phyloP scores from a whole-genome alignment of 2,888 invertebrate genomes.

The Microdon myrmicae region DNA sequence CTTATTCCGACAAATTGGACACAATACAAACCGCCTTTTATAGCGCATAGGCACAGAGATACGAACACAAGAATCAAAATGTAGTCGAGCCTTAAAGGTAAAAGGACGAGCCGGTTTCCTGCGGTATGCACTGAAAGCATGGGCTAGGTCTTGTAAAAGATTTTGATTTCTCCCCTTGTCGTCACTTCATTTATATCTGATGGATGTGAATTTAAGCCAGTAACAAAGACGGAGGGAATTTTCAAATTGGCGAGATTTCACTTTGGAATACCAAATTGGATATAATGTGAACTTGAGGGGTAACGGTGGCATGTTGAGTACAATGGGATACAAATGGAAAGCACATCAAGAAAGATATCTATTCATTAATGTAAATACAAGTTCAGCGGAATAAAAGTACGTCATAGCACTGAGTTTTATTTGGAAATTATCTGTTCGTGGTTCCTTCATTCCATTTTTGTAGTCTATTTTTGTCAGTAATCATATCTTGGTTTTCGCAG shows the following conservation, averaged over 20 bases:
- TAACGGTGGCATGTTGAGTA: conserved; percentile 13
- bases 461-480: too few relatives aligned
- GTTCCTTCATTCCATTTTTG: too few relatives aligned
- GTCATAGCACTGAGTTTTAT: conserved; percentile 23
- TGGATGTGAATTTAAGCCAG: conserved; percentile 21
- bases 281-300: conserved; percentile 16
- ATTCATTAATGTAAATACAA: conserved; percentile 23
- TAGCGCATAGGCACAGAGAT: conserved; percentile 1
- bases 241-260: conserved; percentile 19
- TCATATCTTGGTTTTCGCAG: too few relatives aligned
- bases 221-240: conserved; percentile 1
- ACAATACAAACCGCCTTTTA: conserved; percentile 37
- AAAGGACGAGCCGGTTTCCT: conserved; percentile 2
- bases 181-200: conserved; percentile 4
- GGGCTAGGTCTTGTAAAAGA: conserved; percentile 23
- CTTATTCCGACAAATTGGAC: conserved; percentile 50
- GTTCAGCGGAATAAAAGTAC: conserved; percentile 26
- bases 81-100: conserved; percentile 2
- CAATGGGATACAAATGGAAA: conserved; percentile 15
- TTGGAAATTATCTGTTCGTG: too few relatives aligned
- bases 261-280: conserved; percentile 20
- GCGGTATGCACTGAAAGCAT: conserved; percentile 29
- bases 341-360: conserved; percentile 23
- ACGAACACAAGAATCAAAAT: conserved; percentile 3
- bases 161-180: conserved; percentile 4